Conservation (phyloP, 2,797 vertebrate species). For the Smutsia gigantea region DNA sequence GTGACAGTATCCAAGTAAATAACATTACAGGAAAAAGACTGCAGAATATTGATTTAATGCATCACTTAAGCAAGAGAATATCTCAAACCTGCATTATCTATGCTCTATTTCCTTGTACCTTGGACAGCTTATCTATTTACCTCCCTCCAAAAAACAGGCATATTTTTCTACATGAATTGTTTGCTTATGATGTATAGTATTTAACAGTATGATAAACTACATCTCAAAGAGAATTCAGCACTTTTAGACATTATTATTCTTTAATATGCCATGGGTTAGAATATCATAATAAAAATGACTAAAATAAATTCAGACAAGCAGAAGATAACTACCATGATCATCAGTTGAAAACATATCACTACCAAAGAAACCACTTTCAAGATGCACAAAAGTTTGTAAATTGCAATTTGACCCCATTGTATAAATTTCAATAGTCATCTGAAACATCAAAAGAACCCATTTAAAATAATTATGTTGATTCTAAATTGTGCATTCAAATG, state of each 20-base stretch:
- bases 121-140: constrained; percentile 90
- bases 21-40: constrained; percentile 93
- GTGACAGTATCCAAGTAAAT: constrained; percentile 91
- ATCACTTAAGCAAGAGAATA: constrained; percentile 92
- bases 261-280: constrained; percentile 51
- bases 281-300: constrained; percentile 78
- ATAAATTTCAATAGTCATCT: constrained; percentile 78
- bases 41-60: constrained; percentile 97
- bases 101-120: constrained; percentile 95
- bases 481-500: constrained; percentile 74
- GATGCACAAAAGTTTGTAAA: constrained; percentile 74
- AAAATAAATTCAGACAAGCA: constrained; percentile 72
- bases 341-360: constrained; percentile 52
- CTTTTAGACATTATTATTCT: constrained; percentile 58
- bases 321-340: constrained; percentile 61
- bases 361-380: constrained; percentile 72
- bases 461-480: constrained; percentile 75
- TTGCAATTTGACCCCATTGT: constrained; percentile 74
- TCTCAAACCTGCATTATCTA: constrained; percentile 92
- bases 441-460: constrained; percentile 49
- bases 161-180: constrained; percentile 85
- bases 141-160: constrained; percentile 86
- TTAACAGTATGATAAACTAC: constrained; percentile 69
- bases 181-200: constrained; percentile 78
- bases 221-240: constrained; percentile 60